Base-by-base conservation (phyloP, 2,888 invertebrate genomes). In the Sialis fuliginosa region DNA sequence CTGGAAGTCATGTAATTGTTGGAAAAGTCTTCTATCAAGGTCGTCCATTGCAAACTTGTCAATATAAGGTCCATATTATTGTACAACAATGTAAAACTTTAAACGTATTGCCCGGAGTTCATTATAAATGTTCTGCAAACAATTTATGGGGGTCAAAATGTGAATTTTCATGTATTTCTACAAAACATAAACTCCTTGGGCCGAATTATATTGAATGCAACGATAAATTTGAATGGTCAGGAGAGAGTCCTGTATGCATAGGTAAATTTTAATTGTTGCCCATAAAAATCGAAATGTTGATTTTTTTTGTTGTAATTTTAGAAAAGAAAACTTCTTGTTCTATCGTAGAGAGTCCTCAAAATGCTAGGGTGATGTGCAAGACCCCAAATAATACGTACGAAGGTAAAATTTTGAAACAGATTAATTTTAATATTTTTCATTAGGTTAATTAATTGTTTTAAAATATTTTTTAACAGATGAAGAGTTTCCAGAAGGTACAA, bases 41-140 rank as follows among this genome's bases (percentile, higher is more conserved):
- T 48, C 55, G 69, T 67, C 59, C 60, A 48, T 55, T 68, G 3
- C 64, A 65, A 53, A 57, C 62, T 45, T 71, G 71, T 54, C 66
- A 68, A 56, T 64, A 67, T 58, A 63, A 65, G 54, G 59, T 69
- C 45, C 62, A 68, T 54, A 68, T 69, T 4, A 56, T 69, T 48
- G 56, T 62, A 45, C 67, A 67, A 54, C 59, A 58, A 45, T 71
- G 71, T 54, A 55, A 60, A 22, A 56, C 63, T 30, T 66, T 69
- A 43, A 63, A 59, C 50, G 58, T 65, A 53, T 60, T 69, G 50
- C 49, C 57, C 42, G 55, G 62, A 35, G 58, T 63, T 44, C 32
- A 35, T 31, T 48, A 48, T 4, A 33, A 47, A 3, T 57, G 56
- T 46, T 48, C 52, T 5, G 47, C 45, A 5, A 51, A 46, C 4